Evolutionary conservation across 2,888 invertebrate genomes (phyloP).

Genomic region (Trichopoda pennipes): DNA sequence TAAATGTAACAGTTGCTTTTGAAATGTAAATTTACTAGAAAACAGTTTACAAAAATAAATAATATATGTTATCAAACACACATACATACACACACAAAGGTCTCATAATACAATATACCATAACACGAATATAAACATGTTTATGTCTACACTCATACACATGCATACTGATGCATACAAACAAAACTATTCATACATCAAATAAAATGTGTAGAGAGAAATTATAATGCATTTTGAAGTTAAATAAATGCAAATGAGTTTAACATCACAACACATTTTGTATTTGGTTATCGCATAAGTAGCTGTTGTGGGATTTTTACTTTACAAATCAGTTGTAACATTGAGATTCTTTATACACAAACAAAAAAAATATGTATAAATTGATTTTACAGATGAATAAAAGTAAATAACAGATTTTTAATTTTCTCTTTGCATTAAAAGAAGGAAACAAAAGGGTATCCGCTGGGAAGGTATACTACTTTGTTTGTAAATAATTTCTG

Average conservation of each 20-base stretch:
- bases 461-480: no score
- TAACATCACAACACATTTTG: slow-evolving; percentile 59
- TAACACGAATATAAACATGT: neutral
- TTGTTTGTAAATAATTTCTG: no score
- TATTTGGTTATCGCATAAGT: slow-evolving; percentile 36
- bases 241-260: slow-evolving; percentile 68
- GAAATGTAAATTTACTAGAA: slow-evolving; percentile 67
- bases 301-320: neutral
- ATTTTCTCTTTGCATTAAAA: no score
- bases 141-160: slow-evolving; percentile 4
- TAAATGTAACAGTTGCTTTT: slow-evolving; percentile 60
- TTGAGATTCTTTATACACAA: slow-evolving; percentile 4
- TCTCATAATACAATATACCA: no score
- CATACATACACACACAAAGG: slow-evolving; percentile 12
- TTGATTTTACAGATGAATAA: no score
- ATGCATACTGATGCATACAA: neutral
- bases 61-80: slow-evolving; percentile 26
- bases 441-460: no score
- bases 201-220: slow-evolving; percentile 57
- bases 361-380: neutral
- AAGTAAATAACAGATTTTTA: no score
- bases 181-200: slow-evolving; percentile 56
- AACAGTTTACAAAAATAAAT: slow-evolving; percentile 62
- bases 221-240: slow-evolving; percentile 67
- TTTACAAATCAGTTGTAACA: slow-evolving; percentile 19